Percentiles rank a stretch among this genome's conserved stretches.
These are phyloP conservation scores for Lacerta bilineata DNA, from an alignment of 2,797 vertebrate genomes.

Conservation along the genomic window DNA sequence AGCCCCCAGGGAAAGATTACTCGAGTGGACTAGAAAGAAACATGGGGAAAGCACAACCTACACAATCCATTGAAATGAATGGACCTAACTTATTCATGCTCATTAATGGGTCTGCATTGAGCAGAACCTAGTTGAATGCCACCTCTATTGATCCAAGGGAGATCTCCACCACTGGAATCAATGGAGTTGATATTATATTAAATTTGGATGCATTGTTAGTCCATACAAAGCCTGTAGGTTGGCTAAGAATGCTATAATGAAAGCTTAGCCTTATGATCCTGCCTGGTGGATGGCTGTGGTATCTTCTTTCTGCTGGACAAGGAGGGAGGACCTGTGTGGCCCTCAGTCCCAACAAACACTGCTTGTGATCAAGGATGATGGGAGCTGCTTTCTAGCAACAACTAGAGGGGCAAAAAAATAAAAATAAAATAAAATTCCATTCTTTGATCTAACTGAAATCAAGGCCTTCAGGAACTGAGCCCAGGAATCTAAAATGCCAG, in stretches of 20 bases:
- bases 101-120: too few species aligned
- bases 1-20: not conserved
- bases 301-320: not conserved
- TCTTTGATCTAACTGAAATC: not conserved
- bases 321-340: too few species aligned
- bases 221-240: not conserved
- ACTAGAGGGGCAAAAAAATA: not conserved
- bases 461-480: not conserved
- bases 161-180: too few species aligned
- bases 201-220: not conserved
- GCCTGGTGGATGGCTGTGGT: not conserved
- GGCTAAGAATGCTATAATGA: not conserved
- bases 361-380: too few species aligned
- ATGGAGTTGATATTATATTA: too few species aligned
- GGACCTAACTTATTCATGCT: too few species aligned
- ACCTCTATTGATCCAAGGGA: too few species aligned
- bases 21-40: not conserved
- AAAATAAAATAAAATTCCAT: too few species aligned
- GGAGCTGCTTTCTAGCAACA: conserved; percentile 49
- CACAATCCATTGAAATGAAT: too few species aligned
- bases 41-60: not conserved
- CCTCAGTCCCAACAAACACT: too few species aligned
- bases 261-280: not conserved
- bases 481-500: not conserved
- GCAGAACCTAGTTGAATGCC: too few species aligned